Evolutionary conservation across 2,113 vertebrate genomes (phyloP), one percentile per base, ranked within the genome.

Genomic region (Tychaedon coryphoeus): DNA sequence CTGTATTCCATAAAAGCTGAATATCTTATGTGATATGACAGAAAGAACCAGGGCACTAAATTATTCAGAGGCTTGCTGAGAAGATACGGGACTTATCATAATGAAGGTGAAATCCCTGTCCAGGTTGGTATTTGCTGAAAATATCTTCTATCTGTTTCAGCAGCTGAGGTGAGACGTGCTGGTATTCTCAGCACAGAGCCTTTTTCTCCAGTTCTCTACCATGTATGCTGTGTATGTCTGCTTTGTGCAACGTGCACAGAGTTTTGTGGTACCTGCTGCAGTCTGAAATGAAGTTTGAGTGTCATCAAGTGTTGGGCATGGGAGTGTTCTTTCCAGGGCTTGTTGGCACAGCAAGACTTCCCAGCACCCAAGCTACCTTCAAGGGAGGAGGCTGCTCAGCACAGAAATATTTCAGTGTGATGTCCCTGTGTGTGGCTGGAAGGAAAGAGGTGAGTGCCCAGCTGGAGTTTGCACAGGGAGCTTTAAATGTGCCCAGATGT

Each of bases 31-130:
- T 50, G 77, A 79, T 87, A 87, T 65, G 91, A 87, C 9, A 18
- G 77, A 78, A 92, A 89, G 89, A 97, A 95, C 77, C 69, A 95
- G 89, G 89, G 26, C 80, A 94, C 66, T 95, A 96, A 91, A 97
- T 96, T 95, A 95, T 95, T 96, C 91, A 91, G 70, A 78, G 29
- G 24, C 77, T 87, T 90, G n/a, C 61, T 92, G 86, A 67, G 73
- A 85, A 93, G 58, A 91, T 70, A 91, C 0, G 5, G 29, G 58
- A 73, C 73, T 95, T 91, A 91, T 9, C 57, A 93, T 88, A 91
- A 93, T 75, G 70, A 95, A 92, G 76, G 89, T 85, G 87, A 93
- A 92, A 95, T 93, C 77, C 66, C 62, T 65, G 84, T 40, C 65
- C 77, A 72, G 73, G 77, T 85, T 82, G 24, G 42, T 89, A 38